Base-by-base conservation (phyloP, 92 coral and sea anemone genomes). In the Metridium senile region DNA sequence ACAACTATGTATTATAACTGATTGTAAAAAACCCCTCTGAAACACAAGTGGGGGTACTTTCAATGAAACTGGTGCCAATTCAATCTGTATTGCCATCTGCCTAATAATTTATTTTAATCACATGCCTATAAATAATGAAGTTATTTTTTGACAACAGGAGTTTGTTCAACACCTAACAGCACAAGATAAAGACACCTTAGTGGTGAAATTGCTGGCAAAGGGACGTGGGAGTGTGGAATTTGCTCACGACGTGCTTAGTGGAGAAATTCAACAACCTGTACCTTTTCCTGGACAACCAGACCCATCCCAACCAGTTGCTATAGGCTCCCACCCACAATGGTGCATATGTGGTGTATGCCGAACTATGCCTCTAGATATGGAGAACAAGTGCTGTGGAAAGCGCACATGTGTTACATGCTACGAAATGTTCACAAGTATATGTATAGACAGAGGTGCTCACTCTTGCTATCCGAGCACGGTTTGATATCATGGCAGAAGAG, bases 401-500 rank as follows among this genome's bases (percentile, higher is more conserved):
- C 54, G 75, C 0, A 81, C 58, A 18, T 89, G 88, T 82, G 84
- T 89, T 0, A 85, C 93, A 4, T 81, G 81, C 0, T 89, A 89
- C 53, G 77, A 59, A 4, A 52, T 85, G 74, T 85, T 77, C 28
- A 51, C 72, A 11, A 85, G 46, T 35, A 49, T 78, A 20, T 85
- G 90, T 70, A 57, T 82, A 11, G 93, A 89, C 57, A 51, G 77
- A 53, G 82, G 88, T 86, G 0, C 54, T 85, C 47, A 64, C 53
- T 21, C 67, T 78, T 6, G 90, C 88, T 0, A 89, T 89, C 26
- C 77, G 87, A 25, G 93, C 90, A 2, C 77, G 88, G 30, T 89
- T 83, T 33, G 93, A 89, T 82, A 85, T 85, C 53, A 72, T 76
- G 18, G 93, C 87, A 13, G 90, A 85, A n/a, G 84, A 81, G 30